Base-by-base conservation (phyloP, 1,140 invertebrate genomes). In the Drosophila navojoa region DNA sequence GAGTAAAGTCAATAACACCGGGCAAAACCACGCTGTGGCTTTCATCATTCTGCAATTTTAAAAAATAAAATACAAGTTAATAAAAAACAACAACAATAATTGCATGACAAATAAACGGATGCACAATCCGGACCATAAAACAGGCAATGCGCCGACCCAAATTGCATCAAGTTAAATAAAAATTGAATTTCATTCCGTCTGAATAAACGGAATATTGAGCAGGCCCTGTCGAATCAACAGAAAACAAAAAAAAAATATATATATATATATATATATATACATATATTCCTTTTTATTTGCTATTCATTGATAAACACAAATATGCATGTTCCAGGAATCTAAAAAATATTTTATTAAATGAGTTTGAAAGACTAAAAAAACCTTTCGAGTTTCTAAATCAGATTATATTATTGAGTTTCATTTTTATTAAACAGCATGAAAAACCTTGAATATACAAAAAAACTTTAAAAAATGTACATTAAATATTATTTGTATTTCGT, bases 11-110 rank as follows among this genome's bases (percentile, higher is more conserved):
- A 91, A 76, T 73, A 91, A 63, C 50, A 91, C 84, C 76, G 90
- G 90, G 58, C 80, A 91, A 79, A 91, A 87, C 84, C 90, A 90
- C 80, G 86, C 79, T 79, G 90, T 90, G 80, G 90, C 84, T 90
- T 91, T 91, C 90, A 91, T 91, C 78, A 70, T 90, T 81, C 86
- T 91, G 75, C n/a, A 77, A 84, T 53, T 45, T 52, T 45, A 61
- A 44, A 71, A 69, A 73, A 29, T 4, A 72, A 67, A 78, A 67
- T 54, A 29, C 27, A 29, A 29, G 19, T 32, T 47, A 47, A 16
- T 57, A 54, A 60, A 60, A 50, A 53, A n/a, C 49, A 57, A 67
- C 64, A 52, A 45, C 49, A 32, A 55, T 53, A 62, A 68, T 50
- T 64, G 54, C 47, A 75, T 53, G 32, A 35, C 60, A 71, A 60